Conservation (phyloP, 2,797 vertebrate genomes). For the Clarias platycephalus region DNA sequence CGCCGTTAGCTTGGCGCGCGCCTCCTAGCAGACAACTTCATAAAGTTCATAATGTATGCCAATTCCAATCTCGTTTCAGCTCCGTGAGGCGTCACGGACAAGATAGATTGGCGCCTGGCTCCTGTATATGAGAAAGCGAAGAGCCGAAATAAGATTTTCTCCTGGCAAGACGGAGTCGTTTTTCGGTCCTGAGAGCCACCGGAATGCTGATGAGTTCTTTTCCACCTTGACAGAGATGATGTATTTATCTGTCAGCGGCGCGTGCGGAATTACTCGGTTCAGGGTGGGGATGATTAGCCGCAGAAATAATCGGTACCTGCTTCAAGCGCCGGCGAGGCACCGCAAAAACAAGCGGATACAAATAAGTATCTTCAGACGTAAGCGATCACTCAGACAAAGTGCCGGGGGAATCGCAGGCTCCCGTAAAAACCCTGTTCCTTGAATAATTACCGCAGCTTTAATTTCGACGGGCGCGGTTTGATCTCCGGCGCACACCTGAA, state of each 20-base stretch:
- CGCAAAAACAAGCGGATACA: constrained; percentile 32
- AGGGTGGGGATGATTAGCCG: constrained; percentile 32
- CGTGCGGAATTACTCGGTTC: constrained; percentile 23
- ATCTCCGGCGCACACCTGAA: background rate
- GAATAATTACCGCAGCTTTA: constrained; percentile 7
- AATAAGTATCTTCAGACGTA: constrained; percentile 16
- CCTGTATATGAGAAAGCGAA: constrained; percentile 22
- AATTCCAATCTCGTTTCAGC: constrained; percentile 32
- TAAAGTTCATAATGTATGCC: constrained; percentile 38
- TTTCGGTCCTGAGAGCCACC: constrained; percentile 17
- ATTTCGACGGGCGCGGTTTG: background rate
- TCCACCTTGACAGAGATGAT: constrained; percentile 31
- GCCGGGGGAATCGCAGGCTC: background rate
- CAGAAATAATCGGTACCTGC: constrained; percentile 36
- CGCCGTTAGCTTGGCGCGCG: background rate
- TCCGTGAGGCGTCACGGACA: constrained; percentile 34
- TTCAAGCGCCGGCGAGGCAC: constrained; percentile 3
- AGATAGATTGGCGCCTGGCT: constrained; percentile 42
- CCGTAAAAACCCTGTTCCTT: background rate
- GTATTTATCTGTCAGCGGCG: constrained; percentile 33
- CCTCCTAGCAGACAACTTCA: constrained; percentile 19
- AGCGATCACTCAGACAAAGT: constrained; percentile 3
- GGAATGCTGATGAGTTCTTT: constrained; percentile 43
- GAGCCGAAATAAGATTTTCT: constrained; percentile 39
- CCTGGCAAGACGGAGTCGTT: constrained; percentile 38